A percentile compares a stretch with the other conserved stretches of the same genome.
Evolutionary conservation across 2,888 invertebrate species (phyloP).

Genomic region (Subacronicta megacephala): DNA sequence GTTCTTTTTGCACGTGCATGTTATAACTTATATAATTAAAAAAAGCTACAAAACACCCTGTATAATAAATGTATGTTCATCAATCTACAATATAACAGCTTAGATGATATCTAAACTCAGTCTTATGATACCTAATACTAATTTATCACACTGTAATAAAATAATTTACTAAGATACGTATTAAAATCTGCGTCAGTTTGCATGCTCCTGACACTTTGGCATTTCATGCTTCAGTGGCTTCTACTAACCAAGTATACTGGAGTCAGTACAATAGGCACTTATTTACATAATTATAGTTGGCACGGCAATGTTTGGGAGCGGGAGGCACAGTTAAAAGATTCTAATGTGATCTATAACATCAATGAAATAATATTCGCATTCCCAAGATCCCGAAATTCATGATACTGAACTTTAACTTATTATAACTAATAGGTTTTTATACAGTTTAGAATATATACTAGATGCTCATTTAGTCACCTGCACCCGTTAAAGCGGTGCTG

Average conservation of each 20-base stretch:
- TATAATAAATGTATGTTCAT: conserved; percentile 11
- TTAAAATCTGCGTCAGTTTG: neutral
- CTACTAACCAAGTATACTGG: neutral
- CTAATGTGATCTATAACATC: neutral
- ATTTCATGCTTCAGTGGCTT: neutral
- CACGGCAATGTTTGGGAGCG: neutral
- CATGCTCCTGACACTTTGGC: no score
- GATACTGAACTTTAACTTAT: neutral
- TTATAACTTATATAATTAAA: no score
- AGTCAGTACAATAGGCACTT: no score
- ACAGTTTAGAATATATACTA: neutral
- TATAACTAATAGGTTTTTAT: neutral
- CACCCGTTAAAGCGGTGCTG: no score
- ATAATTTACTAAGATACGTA: conserved; percentile 1
- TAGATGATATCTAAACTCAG: conserved; percentile 60
- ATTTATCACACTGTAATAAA: conserved; percentile 35
- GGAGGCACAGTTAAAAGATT: neutral
- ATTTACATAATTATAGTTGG: no score
- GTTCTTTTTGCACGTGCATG: no score
- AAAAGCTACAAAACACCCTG: conserved; percentile 32
- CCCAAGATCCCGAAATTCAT: no score
- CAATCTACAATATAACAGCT: conserved; percentile 3
- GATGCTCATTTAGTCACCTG: no score
- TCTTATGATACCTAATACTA: conserved; percentile 58
- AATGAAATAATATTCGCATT: neutral